Evolutionary conservation across 2,797 vertebrate species (phyloP).

Genomic region (Microctenopoma stevenorrisi): DNA sequence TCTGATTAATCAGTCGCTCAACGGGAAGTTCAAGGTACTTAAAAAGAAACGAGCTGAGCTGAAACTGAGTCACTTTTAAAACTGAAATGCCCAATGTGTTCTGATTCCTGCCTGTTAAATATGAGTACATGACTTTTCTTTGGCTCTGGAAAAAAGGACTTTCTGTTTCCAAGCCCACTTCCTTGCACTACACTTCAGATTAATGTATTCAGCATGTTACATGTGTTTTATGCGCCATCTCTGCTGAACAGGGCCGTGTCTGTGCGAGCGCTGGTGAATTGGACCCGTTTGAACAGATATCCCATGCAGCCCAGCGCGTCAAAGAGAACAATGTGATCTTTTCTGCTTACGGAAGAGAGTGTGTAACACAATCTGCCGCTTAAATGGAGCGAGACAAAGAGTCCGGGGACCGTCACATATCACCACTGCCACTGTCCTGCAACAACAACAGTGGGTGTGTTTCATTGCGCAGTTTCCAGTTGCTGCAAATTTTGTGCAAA

Average conservation of each 20-base stretch:
- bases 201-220: constrained; percentile 66
- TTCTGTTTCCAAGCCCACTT: constrained; percentile 33
- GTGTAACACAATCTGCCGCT: constrained; percentile 73
- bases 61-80: not conserved
- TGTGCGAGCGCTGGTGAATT: constrained; percentile 47
- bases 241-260: constrained; percentile 48
- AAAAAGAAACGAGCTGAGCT: not conserved
- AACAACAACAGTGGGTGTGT: constrained; percentile 71
- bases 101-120: not conserved
- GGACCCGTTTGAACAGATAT: constrained; percentile 65
- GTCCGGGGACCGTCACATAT: constrained; percentile 62
- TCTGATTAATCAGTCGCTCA: not conserved
- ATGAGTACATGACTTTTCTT: not conserved
- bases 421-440: constrained; percentile 57
- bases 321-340: constrained; percentile 76
- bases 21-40: not conserved
- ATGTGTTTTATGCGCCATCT: constrained; percentile 39
- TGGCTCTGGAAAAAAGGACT: constrained; percentile 25
- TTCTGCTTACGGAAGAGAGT: constrained; percentile 71
- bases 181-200: constrained; percentile 41
- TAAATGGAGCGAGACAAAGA: constrained; percentile 78
- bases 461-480: constrained; percentile 62
- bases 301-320: constrained; percentile 53
- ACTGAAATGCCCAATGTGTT: not conserved
- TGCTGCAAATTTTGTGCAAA: constrained; percentile 69